Evolutionary conservation across 2,888 invertebrate genomes (phyloP), one percentile per base, ranked within the genome.

Genomic region (Mystacides longicornis): DNA sequence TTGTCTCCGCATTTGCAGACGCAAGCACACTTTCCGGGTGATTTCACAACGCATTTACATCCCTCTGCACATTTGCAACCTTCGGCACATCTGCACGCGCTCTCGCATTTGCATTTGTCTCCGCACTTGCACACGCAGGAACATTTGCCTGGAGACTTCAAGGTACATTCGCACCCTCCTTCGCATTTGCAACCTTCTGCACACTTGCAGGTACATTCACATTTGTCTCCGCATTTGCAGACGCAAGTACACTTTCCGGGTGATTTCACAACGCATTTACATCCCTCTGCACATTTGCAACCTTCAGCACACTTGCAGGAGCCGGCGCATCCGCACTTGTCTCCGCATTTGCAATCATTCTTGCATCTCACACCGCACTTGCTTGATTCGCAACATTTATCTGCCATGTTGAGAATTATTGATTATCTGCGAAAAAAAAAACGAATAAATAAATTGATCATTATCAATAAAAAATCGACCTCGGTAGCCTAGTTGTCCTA

Each of bases 301-400:
- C 51, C 60, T 16, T 37, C 55, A 9, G 42, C 51, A 49, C 60
- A 60, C 42, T 60, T 60, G 54, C 60, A 60, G 31, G 23, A 55
- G 31, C 60, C 52, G 0, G 19, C 1, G 33, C 59, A 59, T 46
- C 48, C 53, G 16, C 59, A 31, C 23, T 43, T 50, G 11, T 22
- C 23, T 18, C 47, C 51, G 51, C 60, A 60, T 46, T 60, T 55
- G 54, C 55, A 54, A 19, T 51, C 52, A 43, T 54, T 54, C 23
- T 56, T 48, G 52, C 54, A 56, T 4, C 31, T 53, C 7, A 50
- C 54, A 3, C 23, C 51, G 53, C 60, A 60, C 51, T 58, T 55
- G 54, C 60, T 46, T 43, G 4, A 45, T 21, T 19, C 21, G 45
- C 11, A 27, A 27, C 27, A 27, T 27, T 27, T 43, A 43, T 43